Conservation (phyloP, 2,888 invertebrate genomes). For the Agonum fuliginosum region DNA sequence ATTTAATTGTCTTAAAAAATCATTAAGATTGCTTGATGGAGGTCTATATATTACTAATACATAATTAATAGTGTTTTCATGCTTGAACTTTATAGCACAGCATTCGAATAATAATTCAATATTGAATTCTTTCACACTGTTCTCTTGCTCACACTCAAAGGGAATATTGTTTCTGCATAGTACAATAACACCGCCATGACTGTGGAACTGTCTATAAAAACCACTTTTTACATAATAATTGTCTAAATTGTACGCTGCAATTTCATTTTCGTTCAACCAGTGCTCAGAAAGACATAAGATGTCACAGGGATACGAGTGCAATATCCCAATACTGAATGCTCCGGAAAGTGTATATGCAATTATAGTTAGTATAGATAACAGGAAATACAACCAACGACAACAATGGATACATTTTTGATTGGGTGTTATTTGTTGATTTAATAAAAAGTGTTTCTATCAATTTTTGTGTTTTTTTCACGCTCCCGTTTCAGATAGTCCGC, state of each 20-base stretch:
- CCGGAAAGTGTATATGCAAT: too few species aligned
- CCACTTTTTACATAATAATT: not conserved
- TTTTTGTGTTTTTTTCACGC: too few species aligned
- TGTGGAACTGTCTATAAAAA: not conserved
- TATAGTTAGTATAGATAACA: too few species aligned
- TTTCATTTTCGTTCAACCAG: not conserved
- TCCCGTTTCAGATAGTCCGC: too few species aligned
- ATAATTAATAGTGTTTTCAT: not conserved
- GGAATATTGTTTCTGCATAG: not conserved
- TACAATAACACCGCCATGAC: not conserved
- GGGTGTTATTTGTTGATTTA: too few species aligned
- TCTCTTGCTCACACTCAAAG: not conserved
- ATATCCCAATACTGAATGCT: too few species aligned
- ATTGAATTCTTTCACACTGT: not conserved
- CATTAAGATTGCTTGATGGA: not conserved
- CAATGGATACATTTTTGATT: too few species aligned
- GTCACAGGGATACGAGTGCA: not conserved
- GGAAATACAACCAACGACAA: too few species aligned
- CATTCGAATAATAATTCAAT: not conserved
- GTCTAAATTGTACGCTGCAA: not conserved
- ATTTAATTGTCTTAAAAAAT: not conserved
- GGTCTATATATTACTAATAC: not conserved
- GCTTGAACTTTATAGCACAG: not conserved
- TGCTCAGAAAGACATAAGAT: not conserved
- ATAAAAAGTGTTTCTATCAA: too few species aligned